A percentile compares a stretch with the other conserved stretches of the same genome.
These are phyloP conservation scores for Plectropomus leopardus DNA, from an alignment of 2,113 vertebrate species.

Conservation along the genomic window DNA sequence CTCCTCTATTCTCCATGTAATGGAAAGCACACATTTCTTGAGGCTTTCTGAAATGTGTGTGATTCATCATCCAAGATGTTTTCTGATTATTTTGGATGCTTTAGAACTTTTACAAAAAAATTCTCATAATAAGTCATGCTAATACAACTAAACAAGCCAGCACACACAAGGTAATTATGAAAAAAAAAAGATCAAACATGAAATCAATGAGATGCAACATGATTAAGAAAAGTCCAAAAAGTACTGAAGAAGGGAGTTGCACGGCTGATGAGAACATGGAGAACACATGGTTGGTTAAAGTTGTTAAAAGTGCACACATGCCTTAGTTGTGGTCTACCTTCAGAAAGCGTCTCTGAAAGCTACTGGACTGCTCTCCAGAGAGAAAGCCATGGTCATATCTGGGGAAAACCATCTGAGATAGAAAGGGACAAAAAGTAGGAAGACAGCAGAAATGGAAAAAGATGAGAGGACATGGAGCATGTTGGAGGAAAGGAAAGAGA, in stretches of 20 bases:
- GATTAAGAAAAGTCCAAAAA: constrained; percentile 4
- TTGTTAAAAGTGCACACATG: constrained; percentile 49
- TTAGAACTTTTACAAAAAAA: constrained; percentile 24
- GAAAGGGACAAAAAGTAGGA: constrained; percentile 24
- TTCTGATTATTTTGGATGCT: neutral
- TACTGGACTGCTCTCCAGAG: constrained; percentile 87
- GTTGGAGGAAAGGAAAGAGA: constrained; percentile 1
- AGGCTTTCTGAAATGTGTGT: constrained; percentile 9
- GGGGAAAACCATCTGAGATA: constrained; percentile 92
- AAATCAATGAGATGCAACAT: constrained; percentile 8
- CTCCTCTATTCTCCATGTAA: constrained; percentile 26
- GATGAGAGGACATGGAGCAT: constrained; percentile 3
- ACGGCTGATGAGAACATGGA: neutral
- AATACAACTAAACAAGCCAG: neutral
- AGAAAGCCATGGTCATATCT: constrained; percentile 90
- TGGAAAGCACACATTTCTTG: constrained; percentile 27
- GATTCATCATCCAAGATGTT: constrained; percentile 1
- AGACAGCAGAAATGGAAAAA: constrained; percentile 20
- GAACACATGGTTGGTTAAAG: constrained; percentile 8
- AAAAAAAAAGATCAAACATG: neutral
- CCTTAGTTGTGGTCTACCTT: constrained; percentile 88
- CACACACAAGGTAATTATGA: neutral
- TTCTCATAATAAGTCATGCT: neutral
- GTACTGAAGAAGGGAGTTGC: neutral
- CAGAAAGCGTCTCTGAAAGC: constrained; percentile 89